Base-by-base conservation (phyloP, 1,140 invertebrate genomes). In the Halesus radiatus region DNA sequence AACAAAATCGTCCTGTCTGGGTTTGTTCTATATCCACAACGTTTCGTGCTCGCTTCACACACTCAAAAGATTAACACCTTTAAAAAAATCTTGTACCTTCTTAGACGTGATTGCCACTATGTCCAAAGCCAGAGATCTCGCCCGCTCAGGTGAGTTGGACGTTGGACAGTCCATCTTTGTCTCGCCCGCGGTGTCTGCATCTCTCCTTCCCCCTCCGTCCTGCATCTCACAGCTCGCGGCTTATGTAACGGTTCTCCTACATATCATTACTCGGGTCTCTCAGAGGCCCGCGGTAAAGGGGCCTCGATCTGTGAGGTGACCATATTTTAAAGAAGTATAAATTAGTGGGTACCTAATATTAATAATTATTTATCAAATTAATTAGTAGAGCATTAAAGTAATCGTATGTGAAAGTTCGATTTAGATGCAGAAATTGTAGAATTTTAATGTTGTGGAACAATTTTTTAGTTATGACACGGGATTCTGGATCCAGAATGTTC, bases 161-260 rank as follows among this genome's bases (percentile, higher is more conserved):
- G 23, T 62, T 32, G 60, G 52, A 50, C 50, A 18, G 45, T 22
- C 56, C 56, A 23, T 64, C 60, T 45, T 22, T 64, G 32, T 56
- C 26, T 79, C 56, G 23, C 62, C 50, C 60, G 54, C 22, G 18
- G 73, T 50, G 66, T 50, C 62, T 20, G 32, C n/a, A 56, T 53
- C 76, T 78, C 45, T 22, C 26, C 45, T 62, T 23, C 50, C 13
- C 23, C 20, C 26, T 50, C 62, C 23, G 62, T 50, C 5, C 15
- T 32, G 26, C 76, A 64, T 18, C 56, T 52, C 58, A 15, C 72
- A 37, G 50, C 54, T 20, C 77, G 13, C 72, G 52, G 75, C 81
- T 80, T 82, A 45, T 58, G 78, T 82, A 82, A 82, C 81, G 81
- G 81, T 80, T 80, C 37, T 20, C 22, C 73, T 56, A 56, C 72